A percentile compares a stretch with the other conserved stretches of the same genome.
Evolutionary conservation across 2,113 vertebrate genomes (phyloP).

Genomic region (Cyanoramphus novaezelandiae): DNA sequence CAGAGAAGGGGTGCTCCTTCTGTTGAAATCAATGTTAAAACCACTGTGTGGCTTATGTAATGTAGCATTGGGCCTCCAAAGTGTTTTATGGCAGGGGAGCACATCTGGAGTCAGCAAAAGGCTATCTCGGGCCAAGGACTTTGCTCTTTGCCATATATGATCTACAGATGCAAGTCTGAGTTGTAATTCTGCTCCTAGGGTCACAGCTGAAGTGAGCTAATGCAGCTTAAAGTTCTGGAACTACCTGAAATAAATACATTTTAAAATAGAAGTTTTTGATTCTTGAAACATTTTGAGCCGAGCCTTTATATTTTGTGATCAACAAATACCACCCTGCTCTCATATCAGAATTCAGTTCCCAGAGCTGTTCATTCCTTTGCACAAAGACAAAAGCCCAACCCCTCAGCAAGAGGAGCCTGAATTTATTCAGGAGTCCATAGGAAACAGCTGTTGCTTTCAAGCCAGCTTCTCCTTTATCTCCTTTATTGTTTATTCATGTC

Average conservation of each 20-base stretch:
- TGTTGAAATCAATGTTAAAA: not conserved
- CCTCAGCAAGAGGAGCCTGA: not conserved
- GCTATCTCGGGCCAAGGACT: not conserved
- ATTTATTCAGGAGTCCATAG: slow-evolving; percentile 40
- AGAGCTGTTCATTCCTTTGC: not conserved
- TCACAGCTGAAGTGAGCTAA: not conserved
- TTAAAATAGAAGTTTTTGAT: not conserved
- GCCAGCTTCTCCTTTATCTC: slow-evolving; percentile 46
- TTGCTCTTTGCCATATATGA: not conserved
- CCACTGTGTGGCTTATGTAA: not conserved
- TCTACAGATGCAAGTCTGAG: not conserved
- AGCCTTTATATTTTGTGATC: not conserved
- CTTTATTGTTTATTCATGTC: slow-evolving; percentile 35
- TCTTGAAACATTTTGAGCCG: not conserved
- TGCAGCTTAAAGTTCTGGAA: not conserved
- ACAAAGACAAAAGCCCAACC: not conserved
- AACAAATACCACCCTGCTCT: not conserved
- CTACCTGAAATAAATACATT: not conserved
- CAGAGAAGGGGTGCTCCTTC: not conserved
- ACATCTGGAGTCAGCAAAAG: slow-evolving; percentile 15
- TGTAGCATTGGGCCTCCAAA: not conserved
- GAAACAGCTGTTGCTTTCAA: slow-evolving; percentile 47
- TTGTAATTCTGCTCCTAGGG: not conserved
- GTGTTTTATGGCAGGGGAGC: not conserved
- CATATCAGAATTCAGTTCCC: not conserved